These are phyloP conservation scores for Cyclopterus lumpus DNA, from an alignment of 2,797 vertebrate genomes.

Conservation along the genomic window DNA sequence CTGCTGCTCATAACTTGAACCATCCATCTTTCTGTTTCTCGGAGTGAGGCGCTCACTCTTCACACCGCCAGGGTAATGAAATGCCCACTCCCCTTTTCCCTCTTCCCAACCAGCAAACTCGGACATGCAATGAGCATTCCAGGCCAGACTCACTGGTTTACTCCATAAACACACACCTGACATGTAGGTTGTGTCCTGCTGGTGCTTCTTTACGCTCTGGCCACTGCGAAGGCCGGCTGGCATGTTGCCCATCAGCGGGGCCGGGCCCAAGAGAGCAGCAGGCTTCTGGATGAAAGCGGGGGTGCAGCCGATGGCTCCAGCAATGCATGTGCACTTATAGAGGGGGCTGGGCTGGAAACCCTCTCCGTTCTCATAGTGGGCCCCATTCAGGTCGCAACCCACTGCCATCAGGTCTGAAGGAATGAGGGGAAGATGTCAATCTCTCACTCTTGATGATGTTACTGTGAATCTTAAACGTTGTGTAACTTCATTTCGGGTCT, in stretches of 20 bases:
- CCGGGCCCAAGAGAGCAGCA: conserved; percentile 76
- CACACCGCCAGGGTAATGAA: conserved; percentile 34
- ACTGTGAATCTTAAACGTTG: not conserved
- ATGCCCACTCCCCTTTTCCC: not conserved
- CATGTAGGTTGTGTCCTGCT: conserved; percentile 86
- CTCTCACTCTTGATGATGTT: not conserved
- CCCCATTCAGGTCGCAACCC: conserved; percentile 92
- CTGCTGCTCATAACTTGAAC: conserved; percentile 21
- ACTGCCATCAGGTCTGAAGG: conserved; percentile 91
- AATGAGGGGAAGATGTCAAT: conserved; percentile 2
- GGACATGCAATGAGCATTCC: conserved; percentile 45
- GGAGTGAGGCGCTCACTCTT: conserved; percentile 26
- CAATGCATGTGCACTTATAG: conserved; percentile 94
- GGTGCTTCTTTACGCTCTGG: conserved; percentile 75
- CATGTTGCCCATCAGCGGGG: conserved; percentile 67
- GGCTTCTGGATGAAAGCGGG: conserved; percentile 87
- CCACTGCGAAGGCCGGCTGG: conserved; percentile 73
- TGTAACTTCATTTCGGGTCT: not conserved
- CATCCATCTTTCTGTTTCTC: conserved; percentile 20
- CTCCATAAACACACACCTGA: conserved; percentile 86
- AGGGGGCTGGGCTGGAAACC: conserved; percentile 90
- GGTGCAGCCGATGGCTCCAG: conserved; percentile 93
- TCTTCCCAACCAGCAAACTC: conserved; percentile 17
- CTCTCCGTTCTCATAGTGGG: conserved; percentile 91
- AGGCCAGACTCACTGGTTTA: conserved; percentile 21